Conservation (phyloP, 1,140 invertebrate genomes). For the Panagrolaimus sp. region DNA sequence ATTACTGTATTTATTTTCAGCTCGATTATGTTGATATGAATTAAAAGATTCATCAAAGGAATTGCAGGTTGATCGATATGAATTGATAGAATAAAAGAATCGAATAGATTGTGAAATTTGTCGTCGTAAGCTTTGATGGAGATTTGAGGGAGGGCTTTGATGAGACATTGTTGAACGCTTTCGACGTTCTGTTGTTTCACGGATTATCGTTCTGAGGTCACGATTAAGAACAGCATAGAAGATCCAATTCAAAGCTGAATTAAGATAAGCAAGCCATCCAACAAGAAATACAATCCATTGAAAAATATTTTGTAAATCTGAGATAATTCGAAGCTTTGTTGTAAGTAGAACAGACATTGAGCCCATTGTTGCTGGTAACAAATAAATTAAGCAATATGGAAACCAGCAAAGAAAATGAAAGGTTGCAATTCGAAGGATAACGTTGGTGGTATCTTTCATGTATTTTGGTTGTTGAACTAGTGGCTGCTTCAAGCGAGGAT, state of each 20-base stretch:
- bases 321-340: conserved; percentile 26
- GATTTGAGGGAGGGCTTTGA: conserved; percentile 32
- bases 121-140: conserved; percentile 36
- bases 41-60: conserved; percentile 25
- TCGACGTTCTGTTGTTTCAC: conserved; percentile 36
- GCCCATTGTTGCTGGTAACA: conserved; percentile 21
- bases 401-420: conserved; percentile 57
- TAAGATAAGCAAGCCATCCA: conserved; percentile 52
- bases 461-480: conserved; percentile 51
- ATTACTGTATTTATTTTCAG: background rate
- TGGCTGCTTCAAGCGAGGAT: conserved; percentile 32
- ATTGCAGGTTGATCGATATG: conserved; percentile 32
- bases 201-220: conserved; percentile 54
- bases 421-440: conserved; percentile 52
- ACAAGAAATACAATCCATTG: conserved; percentile 46
- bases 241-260: conserved; percentile 55
- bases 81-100: conserved; percentile 49
- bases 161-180: conserved; percentile 45
- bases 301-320: conserved; percentile 17
- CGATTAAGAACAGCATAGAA: conserved; percentile 56
- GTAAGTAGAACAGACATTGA: conserved; percentile 18
- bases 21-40: conserved; percentile 13
- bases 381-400: conserved; percentile 49
- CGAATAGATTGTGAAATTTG: conserved; percentile 43
- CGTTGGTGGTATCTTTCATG: conserved; percentile 52